phyloP scores from a whole-genome alignment of 2,113 vertebrate species.

The Coreoperca whiteheadi region DNA sequence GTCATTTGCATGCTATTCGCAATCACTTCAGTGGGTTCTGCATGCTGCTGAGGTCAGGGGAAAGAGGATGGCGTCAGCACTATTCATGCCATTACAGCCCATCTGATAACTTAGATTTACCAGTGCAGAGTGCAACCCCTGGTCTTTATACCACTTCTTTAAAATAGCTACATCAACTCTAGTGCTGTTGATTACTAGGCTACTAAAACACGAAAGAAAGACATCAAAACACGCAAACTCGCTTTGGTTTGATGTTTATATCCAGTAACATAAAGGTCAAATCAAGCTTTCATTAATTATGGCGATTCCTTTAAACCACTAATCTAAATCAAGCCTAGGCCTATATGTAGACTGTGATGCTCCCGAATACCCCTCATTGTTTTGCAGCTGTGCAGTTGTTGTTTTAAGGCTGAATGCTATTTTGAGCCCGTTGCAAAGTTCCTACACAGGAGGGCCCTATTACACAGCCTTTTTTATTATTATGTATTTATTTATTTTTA shows the following conservation, averaged over 20 bases:
- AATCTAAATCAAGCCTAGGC: no score
- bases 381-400: not conserved
- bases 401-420: not conserved
- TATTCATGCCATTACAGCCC: conserved; percentile 14
- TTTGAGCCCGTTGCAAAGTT: conserved; percentile 29
- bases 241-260: no score
- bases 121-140: not conserved
- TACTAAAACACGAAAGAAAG: not conserved
- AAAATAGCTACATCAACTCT: not conserved
- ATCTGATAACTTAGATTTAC: conserved; percentile 37
- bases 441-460: not conserved
- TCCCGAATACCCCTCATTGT: not conserved
- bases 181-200: not conserved
- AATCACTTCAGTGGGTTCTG: conserved; percentile 26
- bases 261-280: not conserved
- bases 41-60: conserved; percentile 41
- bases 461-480: not conserved
- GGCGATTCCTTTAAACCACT: not conserved
- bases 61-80: conserved; percentile 34
- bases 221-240: not conserved
- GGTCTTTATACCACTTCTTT: not conserved
- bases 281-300: not conserved
- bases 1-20: conserved; percentile 50
- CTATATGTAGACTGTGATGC: no score
- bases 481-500: not conserved